A percentile compares a stretch with the other conserved stretches of the same genome.
These are phyloP conservation scores for Akabosia matsudoensis DNA, from an alignment of 1,140 invertebrate species.

Conservation along the genomic window DNA sequence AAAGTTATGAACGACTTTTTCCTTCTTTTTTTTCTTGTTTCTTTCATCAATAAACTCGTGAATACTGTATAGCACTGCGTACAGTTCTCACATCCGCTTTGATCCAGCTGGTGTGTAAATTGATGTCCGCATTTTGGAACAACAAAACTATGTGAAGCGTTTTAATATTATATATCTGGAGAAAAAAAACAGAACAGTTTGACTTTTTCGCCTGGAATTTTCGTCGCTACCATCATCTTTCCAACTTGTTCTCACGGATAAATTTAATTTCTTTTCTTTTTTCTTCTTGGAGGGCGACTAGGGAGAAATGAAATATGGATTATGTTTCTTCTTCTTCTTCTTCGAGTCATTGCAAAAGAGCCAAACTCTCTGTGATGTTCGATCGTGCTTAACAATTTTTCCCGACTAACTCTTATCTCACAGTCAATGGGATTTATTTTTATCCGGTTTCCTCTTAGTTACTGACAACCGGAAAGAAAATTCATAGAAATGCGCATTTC, in stretches of 20 bases:
- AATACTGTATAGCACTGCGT: conserved; percentile 1
- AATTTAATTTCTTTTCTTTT: conserved; percentile 18
- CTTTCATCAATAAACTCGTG: not conserved
- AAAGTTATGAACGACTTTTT: not conserved
- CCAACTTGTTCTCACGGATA: not conserved
- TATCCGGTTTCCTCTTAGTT: not conserved
- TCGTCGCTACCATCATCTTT: not conserved
- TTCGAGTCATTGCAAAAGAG: not conserved
- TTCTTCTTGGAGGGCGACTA: not conserved
- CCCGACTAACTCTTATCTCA: not conserved
- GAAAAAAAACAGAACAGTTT: conserved; percentile 5
- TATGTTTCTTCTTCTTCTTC: not conserved
- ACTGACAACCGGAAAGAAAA: not conserved
- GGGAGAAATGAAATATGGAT: conserved; percentile 14
- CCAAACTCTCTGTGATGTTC: too few relatives aligned
- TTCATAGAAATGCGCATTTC: not conserved
- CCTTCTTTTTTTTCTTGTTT: not conserved
- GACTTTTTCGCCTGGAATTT: conserved; percentile 1
- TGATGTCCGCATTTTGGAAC: not conserved
- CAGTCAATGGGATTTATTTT: not conserved
- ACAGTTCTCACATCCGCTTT: not conserved
- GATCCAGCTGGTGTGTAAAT: conserved; percentile 6
- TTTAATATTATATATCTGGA: not conserved
- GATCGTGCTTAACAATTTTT: not conserved
- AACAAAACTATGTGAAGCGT: not conserved